Evolutionary conservation across 2,797 vertebrate genomes (phyloP), one percentile per base, ranked within the genome.

Genomic region (Danio albolineatus): DNA sequence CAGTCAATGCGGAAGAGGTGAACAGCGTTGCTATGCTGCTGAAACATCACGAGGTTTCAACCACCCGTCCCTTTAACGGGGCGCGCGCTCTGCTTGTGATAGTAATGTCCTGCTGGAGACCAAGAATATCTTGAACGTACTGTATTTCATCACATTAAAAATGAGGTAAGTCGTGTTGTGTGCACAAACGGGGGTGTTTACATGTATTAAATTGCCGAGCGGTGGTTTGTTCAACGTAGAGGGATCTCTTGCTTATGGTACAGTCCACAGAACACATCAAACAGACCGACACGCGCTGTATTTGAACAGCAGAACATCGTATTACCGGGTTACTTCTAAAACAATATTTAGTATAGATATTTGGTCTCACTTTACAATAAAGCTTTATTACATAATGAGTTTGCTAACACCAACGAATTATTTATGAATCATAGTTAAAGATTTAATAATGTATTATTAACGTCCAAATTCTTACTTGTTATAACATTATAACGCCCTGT

Each of bases 1-100:
- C 70, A 72, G 84, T 73, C 85, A 62, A 87, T 4, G 83, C 91
- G 91, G 91, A 93, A 91, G 87, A 76, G 77, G 73, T 62, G 80
- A 38, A 80, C 69, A 41, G 73, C 76, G 69, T 57, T 41, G 36
- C 13, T 28, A 12, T 61, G 44, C 61, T 28, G 67, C 10, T 38
- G 9, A 57, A 21, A n/a, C 16, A 28, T 1, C 19, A 16, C 16
- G 64, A 51, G 73, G 82, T 4, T 14, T 4, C 56, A 2, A 71
- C 82, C 77, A 82, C 9, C 5, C 39, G 19, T 46, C 2, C 10
- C 2, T 21, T 57, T 6, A n/a, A 10, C 19, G 64, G 43, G 66
- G 74, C 6, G 56, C 10, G 4, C 0, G 0, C 0, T 16, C 6
- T 10, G 9, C 6, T 10, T 10, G 10, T 8, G 4, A 54, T 6